phyloP scores from a whole-genome alignment of 2,797 vertebrate species.

The Cygnus olor region DNA sequence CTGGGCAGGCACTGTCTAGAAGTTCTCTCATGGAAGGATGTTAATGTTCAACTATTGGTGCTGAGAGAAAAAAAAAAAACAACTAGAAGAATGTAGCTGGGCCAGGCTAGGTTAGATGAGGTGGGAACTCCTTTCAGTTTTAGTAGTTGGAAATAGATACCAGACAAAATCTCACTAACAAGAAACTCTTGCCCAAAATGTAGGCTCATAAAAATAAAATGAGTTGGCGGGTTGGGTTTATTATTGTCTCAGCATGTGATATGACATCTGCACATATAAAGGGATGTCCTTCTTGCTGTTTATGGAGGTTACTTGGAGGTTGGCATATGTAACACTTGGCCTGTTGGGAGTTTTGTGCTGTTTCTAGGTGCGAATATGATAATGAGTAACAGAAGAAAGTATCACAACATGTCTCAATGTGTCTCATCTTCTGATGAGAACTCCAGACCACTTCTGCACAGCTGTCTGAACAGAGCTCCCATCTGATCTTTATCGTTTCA shows the following conservation, averaged over 20 bases:
- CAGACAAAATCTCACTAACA: neutral
- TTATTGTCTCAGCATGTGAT: neutral
- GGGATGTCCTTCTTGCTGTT: neutral
- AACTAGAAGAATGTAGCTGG: neutral
- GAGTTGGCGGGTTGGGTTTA: neutral
- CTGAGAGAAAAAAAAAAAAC: neutral
- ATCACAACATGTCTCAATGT: neutral
- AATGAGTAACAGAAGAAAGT: conserved; percentile 4
- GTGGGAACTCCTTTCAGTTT: neutral
- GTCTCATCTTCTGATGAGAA: neutral
- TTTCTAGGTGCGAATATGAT: neutral
- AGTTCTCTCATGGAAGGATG: neutral
- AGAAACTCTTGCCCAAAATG: neutral
- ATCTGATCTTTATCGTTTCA: neutral
- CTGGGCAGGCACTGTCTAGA: neutral
- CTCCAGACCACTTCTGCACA: neutral
- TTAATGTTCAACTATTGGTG: neutral
- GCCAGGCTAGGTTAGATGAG: neutral
- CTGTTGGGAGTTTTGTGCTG: neutral
- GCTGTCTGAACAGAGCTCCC: neutral
- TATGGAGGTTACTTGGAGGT: neutral
- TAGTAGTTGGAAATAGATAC: neutral
- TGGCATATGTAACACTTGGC: neutral
- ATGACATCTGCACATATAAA: neutral
- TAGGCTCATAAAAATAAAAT: neutral